These are phyloP conservation scores for Epinephelus cyanopodus DNA, from an alignment of 2,113 vertebrate genomes.

Conservation along the genomic window DNA sequence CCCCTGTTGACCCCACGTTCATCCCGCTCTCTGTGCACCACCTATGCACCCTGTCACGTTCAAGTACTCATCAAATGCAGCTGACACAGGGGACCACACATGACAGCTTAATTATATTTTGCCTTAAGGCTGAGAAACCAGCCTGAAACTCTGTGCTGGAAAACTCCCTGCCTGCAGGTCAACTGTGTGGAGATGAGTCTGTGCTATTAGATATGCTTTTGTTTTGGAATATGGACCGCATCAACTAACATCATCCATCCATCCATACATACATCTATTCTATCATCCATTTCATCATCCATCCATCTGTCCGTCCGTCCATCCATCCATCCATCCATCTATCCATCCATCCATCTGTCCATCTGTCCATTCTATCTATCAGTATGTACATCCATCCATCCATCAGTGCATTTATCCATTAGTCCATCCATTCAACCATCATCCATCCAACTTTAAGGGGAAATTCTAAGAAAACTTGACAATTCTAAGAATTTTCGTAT, in stretches of 20 bases:
- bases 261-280: no score
- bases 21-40: conserved; percentile 8
- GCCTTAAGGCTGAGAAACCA: conserved; percentile 6
- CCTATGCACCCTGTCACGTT: conserved; percentile 11
- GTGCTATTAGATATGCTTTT: not conserved
- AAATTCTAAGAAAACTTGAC: no score
- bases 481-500: no score
- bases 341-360: no score
- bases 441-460: not conserved
- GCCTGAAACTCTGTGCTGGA: not conserved
- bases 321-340: no score
- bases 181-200: not conserved
- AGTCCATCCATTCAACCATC: no score
- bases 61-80: conserved; percentile 16
- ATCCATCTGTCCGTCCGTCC: no score
- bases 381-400: no score
- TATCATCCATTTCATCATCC: no score
- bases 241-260: not conserved
- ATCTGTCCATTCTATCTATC: no score
- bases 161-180: conserved; percentile 15
- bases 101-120: conserved; percentile 32
- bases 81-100: conserved; percentile 26
- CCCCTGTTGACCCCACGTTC: conserved; percentile 20
- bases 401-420: no score
- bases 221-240: not conserved